Evolutionary conservation across 2,797 vertebrate species (phyloP).

Genomic region (Monodelphis domestica): DNA sequence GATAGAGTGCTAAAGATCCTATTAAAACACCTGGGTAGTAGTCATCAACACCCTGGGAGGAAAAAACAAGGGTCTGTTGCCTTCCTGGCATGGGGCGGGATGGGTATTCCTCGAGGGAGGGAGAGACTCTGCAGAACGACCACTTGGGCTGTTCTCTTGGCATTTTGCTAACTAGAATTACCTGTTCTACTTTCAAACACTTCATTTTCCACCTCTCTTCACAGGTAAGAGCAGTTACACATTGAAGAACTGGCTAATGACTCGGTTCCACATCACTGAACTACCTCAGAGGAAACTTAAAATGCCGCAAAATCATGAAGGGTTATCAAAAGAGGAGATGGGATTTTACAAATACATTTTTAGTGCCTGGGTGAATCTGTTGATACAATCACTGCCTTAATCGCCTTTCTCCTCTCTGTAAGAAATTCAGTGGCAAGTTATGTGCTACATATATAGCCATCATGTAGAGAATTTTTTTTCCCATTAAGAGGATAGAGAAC

Average conservation of each 20-base stretch:
- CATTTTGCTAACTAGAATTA: constrained; percentile 67
- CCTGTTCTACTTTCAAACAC: constrained; percentile 73
- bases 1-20: constrained; percentile 2
- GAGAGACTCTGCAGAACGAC: constrained; percentile 58
- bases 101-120: constrained; percentile 6
- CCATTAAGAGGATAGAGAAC: constrained; percentile 23
- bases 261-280: constrained; percentile 73
- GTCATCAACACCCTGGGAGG: constrained; percentile 53
- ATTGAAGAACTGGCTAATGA: constrained; percentile 72
- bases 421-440: constrained; percentile 55
- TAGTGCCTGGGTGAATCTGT: constrained; percentile 74
- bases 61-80: constrained; percentile 40
- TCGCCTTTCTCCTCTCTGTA: constrained; percentile 56
- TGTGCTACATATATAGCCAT: constrained; percentile 44
- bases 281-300: constrained; percentile 71
- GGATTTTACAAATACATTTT: constrained; percentile 75
- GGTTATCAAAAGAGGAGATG: constrained; percentile 72
- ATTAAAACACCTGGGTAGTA: constrained; percentile 61
- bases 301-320: constrained; percentile 71
- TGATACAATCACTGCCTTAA: constrained; percentile 71
- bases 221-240: constrained; percentile 73
- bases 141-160: constrained; percentile 61
- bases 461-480: constrained; percentile 1
- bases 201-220: constrained; percentile 78
- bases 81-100: not conserved